Base-by-base conservation (phyloP, 2,113 vertebrate species). In the Peromyscus polionotus region DNA sequence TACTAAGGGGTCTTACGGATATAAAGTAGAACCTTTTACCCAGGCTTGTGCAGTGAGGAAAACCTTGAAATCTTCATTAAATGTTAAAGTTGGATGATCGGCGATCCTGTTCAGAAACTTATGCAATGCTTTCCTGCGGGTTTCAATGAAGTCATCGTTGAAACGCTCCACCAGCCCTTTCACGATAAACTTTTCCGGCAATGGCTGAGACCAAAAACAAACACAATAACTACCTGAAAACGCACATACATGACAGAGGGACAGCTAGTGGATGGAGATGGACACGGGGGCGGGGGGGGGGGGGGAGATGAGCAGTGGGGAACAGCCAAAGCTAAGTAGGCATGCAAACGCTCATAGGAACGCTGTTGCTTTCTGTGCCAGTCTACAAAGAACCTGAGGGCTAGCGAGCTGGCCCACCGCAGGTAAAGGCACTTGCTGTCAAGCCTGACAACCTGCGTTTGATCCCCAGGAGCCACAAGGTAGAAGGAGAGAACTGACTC, bases 161-260 rank as follows among this genome's bases (percentile, higher is more conserved):
- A 99, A 99, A 95, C 99, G 99, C 68, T 99, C 99, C 98, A 99
- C 99, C 99, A 99, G 99, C 94, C 99, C 99, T 96, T 99, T 99
- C 98, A 99, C 99, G 96, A 99, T 99, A 98, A 99, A 99, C 98
- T 99, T 99, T 98, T 99, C 99, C 7, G 99, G 99, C 93, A 99
- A 98, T 0, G 99, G 99, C 99, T 99, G 94, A 92, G 42, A 87
- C 73, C 92, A 97, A 96, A 76, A 96, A 48, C 17, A 72, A 9
- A 59, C 14, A 48, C 3, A 90, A 77, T 48, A 51, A 6, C 13
- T 67, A 59, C 70, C 63, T 76, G 51, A 98, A 36, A 68, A 51
- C 16, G 54, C 3, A 17, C 11, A 48, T 3, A 16, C 4, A 11
- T 31, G 48, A 39, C 20, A 88, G 48, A 5, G 42, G 28, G 68